Evolutionary conservation across 1,140 invertebrate species (phyloP).

Genomic region (Ladona fulva): DNA sequence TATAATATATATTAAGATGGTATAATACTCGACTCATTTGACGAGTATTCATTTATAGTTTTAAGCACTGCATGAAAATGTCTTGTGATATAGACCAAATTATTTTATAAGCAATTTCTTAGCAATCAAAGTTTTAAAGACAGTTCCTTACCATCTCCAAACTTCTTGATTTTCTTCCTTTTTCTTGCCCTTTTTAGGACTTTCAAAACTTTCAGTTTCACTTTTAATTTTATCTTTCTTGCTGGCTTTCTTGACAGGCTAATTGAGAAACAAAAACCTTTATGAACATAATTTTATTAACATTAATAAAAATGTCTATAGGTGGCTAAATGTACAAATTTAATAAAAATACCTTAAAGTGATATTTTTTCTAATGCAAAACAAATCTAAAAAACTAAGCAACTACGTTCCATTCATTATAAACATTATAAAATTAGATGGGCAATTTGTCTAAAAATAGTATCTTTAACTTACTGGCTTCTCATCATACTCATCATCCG

Average conservation of each 20-base stretch:
- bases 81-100: no score
- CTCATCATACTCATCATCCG: slow-evolving; percentile 42
- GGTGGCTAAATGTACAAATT: no score
- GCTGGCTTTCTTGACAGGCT: slow-evolving; percentile 41
- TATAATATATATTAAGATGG: no score
- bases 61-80: no score
- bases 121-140: slow-evolving; percentile 8
- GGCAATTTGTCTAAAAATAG: neutral
- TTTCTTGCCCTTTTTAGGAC: slow-evolving; percentile 52
- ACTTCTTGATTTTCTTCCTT: slow-evolving; percentile 73
- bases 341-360: no score
- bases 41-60: no score
- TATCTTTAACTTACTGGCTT: slow-evolving; percentile 29
- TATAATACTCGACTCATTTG: no score
- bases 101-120: neutral
- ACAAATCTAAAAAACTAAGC: no score
- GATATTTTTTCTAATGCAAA: no score
- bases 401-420: no score
- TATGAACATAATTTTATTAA: neutral
- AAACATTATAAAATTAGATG: no score
- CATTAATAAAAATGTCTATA: no score
- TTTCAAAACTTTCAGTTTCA: slow-evolving; percentile 29
- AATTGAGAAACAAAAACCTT: neutral
- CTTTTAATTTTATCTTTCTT: slow-evolving; percentile 30
- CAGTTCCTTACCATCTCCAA: slow-evolving; percentile 78